A percentile compares a stretch with the other conserved stretches of the same genome.
Evolutionary conservation across 2,888 invertebrate species (phyloP).

Genomic region (Malthinus seriepunctatus): DNA sequence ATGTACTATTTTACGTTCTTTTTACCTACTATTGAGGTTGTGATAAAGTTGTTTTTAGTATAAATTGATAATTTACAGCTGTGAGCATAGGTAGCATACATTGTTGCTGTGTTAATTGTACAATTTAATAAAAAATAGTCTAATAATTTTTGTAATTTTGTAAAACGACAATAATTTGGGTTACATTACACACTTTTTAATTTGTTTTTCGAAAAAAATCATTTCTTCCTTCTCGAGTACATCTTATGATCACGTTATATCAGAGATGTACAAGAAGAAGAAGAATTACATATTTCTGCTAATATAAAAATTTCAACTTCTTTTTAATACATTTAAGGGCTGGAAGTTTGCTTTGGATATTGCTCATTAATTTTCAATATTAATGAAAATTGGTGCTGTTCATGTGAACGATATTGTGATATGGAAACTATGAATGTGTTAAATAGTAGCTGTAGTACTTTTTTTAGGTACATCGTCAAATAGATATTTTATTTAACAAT

Average conservation of each 20-base stretch:
- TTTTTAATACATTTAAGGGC: conserved; percentile 13
- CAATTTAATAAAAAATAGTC: conserved; percentile 11
- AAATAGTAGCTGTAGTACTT: conserved; percentile 17
- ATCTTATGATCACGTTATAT: not conserved
- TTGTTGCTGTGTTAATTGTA: conserved; percentile 5
- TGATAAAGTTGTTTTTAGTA: conserved; percentile 24
- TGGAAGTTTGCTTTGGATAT: conserved; percentile 22
- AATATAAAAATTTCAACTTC: not conserved
- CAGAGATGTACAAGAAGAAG: too few relatives aligned
- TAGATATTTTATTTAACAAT: conserved; percentile 28
- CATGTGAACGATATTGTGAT: conserved; percentile 39
- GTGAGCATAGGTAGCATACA: conserved; percentile 11
- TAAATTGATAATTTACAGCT: conserved; percentile 19
- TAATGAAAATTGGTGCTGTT: conserved; percentile 31
- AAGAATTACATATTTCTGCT: too few relatives aligned
- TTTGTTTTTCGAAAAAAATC: conserved; percentile 2
- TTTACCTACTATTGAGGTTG: conserved; percentile 19
- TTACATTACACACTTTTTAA: conserved; percentile 1
- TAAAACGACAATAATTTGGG: conserved; percentile 26
- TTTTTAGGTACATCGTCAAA: conserved; percentile 20
- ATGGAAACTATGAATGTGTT: conserved; percentile 44
- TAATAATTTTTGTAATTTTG: conserved; percentile 26
- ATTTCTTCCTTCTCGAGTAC: not conserved
- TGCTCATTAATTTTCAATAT: conserved; percentile 27
- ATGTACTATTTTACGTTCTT: conserved; percentile 13